These are phyloP conservation scores for Crocuta crocuta DNA, from an alignment of 2,113 vertebrate genomes.

Conservation along the genomic window DNA sequence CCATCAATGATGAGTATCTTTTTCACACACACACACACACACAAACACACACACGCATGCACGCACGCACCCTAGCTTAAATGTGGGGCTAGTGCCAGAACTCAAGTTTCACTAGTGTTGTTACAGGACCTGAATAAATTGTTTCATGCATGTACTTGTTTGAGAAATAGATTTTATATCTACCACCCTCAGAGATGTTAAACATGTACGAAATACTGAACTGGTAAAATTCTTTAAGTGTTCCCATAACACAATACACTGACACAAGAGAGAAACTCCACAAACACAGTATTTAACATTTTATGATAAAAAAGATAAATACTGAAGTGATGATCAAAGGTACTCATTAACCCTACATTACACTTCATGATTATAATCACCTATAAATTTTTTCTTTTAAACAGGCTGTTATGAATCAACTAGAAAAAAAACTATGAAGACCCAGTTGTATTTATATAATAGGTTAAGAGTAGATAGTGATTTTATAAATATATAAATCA, in stretches of 20 bases:
- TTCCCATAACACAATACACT: neutral
- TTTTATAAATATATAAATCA: neutral
- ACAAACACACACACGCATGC: fast-evolving
- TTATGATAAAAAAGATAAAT: conserved; percentile 4
- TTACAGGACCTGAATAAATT: conserved; percentile 24
- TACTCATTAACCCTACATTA: neutral
- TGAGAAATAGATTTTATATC: conserved; percentile 6
- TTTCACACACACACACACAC: neutral
- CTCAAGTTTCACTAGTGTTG: conserved; percentile 11
- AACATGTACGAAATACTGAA: neutral
- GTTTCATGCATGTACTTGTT: conserved; percentile 56
- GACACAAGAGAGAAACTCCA: neutral
- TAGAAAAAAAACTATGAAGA: neutral
- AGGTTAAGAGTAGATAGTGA: neutral
- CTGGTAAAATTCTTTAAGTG: neutral
- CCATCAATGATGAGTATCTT: neutral
- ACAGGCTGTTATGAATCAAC: neutral
- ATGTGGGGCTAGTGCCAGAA: neutral
- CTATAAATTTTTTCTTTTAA: neutral
- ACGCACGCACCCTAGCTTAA: neutral
- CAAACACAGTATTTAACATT: neutral
- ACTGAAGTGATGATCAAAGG: neutral
- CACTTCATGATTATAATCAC: neutral
- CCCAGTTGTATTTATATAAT: neutral
- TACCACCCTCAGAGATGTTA: neutral